phyloP scores from a whole-genome alignment of 1,140 invertebrate genomes.

The Globodera ellingtonae region DNA sequence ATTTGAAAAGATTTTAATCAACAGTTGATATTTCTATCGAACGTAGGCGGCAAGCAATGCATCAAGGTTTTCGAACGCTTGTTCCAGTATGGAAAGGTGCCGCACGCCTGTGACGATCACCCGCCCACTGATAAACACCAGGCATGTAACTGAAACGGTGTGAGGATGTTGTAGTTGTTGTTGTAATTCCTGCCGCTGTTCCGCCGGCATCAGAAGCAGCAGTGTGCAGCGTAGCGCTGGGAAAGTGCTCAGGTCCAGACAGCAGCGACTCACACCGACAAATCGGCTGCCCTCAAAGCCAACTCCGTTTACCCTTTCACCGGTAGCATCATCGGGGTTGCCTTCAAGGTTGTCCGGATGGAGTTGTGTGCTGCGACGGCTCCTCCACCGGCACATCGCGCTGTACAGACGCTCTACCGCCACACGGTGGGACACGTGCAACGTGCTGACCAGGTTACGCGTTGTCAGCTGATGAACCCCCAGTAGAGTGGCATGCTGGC shows the following conservation, averaged over 20 bases:
- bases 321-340: too few species aligned
- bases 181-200: background rate
- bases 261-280: background rate
- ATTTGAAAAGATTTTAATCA: too few species aligned
- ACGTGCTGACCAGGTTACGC: background rate
- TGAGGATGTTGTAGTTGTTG: background rate
- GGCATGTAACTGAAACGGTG: background rate
- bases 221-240: background rate
- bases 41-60: background rate
- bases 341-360: too few species aligned
- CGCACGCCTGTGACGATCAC: background rate
- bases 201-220: too few species aligned
- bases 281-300: background rate
- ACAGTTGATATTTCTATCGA: too few species aligned
- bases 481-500: background rate
- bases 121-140: background rate
- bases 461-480: background rate
- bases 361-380: background rate
- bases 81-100: background rate
- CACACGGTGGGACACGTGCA: background rate
- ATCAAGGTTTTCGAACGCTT: background rate
- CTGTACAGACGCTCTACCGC: background rate
- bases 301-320: too few species aligned
- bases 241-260: background rate
- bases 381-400: background rate